Evolutionary conservation across 1,140 invertebrate species (phyloP).

Genomic region (Drosophila virilis): DNA sequence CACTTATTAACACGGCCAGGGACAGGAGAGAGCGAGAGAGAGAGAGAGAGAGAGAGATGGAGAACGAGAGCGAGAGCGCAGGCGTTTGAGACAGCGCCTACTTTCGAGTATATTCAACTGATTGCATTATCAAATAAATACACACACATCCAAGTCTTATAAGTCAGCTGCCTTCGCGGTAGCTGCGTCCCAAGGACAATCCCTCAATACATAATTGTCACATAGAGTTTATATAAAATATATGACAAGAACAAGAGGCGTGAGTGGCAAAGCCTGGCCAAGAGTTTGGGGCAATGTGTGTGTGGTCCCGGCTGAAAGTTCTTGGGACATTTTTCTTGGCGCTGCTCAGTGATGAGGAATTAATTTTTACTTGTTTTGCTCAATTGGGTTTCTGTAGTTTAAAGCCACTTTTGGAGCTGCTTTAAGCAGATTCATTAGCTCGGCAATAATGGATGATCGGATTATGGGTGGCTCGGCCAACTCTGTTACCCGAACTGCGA

Average conservation of each 20-base stretch:
- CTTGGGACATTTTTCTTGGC: constrained; percentile 16
- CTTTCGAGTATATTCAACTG: constrained; percentile 54
- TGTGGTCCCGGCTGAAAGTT: constrained; percentile 55
- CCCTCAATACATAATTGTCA: constrained; percentile 64
- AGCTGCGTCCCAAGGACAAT: constrained; percentile 64
- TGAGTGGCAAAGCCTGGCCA: constrained; percentile 4
- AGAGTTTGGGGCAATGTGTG: constrained; percentile 42
- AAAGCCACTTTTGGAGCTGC: constrained; percentile 48
- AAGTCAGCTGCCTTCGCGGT: constrained; percentile 43
- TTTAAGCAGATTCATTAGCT: constrained; percentile 80
- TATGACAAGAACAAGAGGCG: constrained; percentile 24
- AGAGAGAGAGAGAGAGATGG: background rate
- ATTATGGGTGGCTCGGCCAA: constrained; percentile 56
- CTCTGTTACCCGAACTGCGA: constrained; percentile 4
- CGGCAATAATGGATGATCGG: constrained; percentile 78
- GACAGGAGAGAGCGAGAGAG: background rate
- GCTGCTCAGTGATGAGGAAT: constrained; percentile 70
- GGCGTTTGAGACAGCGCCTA: constrained; percentile 15
- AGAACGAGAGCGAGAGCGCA: background rate
- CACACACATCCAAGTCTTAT: constrained; percentile 26
- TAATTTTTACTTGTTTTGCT: constrained; percentile 78
- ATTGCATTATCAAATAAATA: constrained; percentile 64
- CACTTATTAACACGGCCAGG: constrained; percentile 67
- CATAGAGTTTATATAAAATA: constrained; percentile 71
- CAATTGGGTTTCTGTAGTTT: constrained; percentile 70